Percentiles rank a stretch among this genome's conserved stretches.
Evolutionary conservation across 1,140 invertebrate species (phyloP).

Genomic region (Ditylenchus dipsaci): DNA sequence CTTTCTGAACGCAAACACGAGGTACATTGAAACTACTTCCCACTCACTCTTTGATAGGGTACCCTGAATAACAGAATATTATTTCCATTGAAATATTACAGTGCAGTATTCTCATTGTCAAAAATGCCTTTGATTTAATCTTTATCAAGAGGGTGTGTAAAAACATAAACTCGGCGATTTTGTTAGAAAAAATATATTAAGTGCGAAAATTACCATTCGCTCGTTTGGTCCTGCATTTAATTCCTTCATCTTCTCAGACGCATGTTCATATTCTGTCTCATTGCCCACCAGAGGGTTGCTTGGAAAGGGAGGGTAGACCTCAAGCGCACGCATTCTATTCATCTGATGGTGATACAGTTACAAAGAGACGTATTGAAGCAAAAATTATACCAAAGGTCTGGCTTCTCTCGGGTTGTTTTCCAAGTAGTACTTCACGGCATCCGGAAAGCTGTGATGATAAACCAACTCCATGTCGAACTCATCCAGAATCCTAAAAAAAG

Average conservation of each 20-base stretch:
- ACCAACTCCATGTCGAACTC: constrained; percentile 77
- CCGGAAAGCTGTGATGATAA: constrained; percentile 71
- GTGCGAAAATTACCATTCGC: constrained; percentile 1
- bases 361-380: too few species aligned
- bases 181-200: background rate
- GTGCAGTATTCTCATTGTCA: too few species aligned
- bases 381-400: too few species aligned
- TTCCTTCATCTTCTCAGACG: constrained; percentile 69
- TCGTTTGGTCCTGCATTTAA: constrained; percentile 67
- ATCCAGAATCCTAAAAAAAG: constrained; percentile 67
- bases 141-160: too few species aligned
- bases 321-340: constrained; percentile 72
- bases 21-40: constrained; percentile 79
- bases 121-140: too few species aligned
- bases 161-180: too few species aligned
- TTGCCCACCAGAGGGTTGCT: constrained; percentile 1
- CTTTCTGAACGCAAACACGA: constrained; percentile 47
- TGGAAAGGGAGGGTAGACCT: constrained; percentile 54
- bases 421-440: constrained; percentile 72
- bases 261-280: constrained; percentile 63
- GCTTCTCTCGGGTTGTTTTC: constrained; percentile 60
- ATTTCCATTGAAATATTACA: too few species aligned
- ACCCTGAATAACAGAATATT: constrained; percentile 53
- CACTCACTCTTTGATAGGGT: constrained; percentile 84
- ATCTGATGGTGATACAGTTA: constrained; percentile 65